Evolutionary conservation across 2,888 invertebrate genomes (phyloP).

Genomic region (Sesia bembeciformis): DNA sequence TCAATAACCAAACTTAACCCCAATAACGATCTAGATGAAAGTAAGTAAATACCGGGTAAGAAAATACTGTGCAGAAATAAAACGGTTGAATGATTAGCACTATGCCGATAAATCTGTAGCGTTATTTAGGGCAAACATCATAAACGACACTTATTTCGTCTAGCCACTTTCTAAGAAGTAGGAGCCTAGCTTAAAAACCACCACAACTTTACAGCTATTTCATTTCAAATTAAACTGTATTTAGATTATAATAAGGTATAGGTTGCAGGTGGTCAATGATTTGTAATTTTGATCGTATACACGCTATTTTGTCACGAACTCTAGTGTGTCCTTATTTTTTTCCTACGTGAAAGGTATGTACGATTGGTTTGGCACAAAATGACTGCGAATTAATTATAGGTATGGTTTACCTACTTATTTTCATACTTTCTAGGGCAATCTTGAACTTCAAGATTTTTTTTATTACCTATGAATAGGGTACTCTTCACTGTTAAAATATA

Average conservation of each 20-base stretch:
- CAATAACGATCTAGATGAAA: no score
- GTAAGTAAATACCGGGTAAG: no score
- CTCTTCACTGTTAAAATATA: no score
- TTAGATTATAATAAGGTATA: slow-evolving; percentile 1
- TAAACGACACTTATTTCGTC: slow-evolving; percentile 41
- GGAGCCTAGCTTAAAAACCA: slow-evolving; percentile 25
- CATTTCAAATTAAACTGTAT: slow-evolving; percentile 12
- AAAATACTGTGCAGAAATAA: background rate
- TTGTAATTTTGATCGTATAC: slow-evolving; percentile 11
- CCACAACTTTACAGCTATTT: slow-evolving; percentile 11
- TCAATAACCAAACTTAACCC: no score
- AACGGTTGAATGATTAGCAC: slow-evolving; percentile 7
- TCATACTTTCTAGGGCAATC: background rate
- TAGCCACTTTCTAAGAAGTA: slow-evolving; percentile 20
- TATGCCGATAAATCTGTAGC: slow-evolving; percentile 18
- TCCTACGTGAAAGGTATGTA: background rate
- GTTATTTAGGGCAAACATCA: slow-evolving; percentile 32
- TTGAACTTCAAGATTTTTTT: no score
- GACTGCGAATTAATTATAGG: background rate
- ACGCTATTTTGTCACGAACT: slow-evolving; percentile 57
- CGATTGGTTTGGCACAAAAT: background rate
- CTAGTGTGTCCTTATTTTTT: slow-evolving; percentile 55
- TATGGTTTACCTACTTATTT: background rate
- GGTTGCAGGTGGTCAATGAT: background rate
- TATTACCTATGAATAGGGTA: no score